Evolutionary conservation across 2,797 vertebrate genomes (phyloP).

Genomic region (Smutsia temminckii): DNA sequence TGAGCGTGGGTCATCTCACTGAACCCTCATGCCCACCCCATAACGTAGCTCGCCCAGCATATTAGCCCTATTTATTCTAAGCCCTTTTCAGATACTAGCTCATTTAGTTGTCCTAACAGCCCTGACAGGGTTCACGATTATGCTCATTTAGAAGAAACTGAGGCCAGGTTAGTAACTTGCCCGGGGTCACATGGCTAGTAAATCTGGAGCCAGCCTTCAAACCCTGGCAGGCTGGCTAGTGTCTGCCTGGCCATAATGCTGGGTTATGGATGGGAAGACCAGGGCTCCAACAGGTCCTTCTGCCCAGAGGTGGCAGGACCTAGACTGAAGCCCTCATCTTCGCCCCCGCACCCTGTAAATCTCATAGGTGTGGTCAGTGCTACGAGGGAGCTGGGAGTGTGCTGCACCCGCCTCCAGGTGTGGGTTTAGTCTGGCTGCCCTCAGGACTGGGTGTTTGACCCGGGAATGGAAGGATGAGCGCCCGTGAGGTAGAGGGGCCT

Average conservation of each 20-base stretch:
- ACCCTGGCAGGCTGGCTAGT: not conserved
- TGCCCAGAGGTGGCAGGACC: not conserved
- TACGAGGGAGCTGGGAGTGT: not conserved
- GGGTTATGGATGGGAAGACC: not conserved
- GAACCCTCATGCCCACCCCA: not conserved
- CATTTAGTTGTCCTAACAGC: not conserved
- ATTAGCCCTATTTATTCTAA: not conserved
- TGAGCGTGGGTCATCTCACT: not conserved
- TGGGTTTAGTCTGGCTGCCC: not conserved
- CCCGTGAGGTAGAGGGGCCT: not conserved
- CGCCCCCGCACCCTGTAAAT: not conserved
- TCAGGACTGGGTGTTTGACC: not conserved
- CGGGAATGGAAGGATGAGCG: not conserved
- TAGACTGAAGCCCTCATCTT: not conserved
- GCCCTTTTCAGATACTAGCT: conserved; percentile 5
- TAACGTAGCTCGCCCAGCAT: not conserved
- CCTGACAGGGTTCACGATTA: not conserved
- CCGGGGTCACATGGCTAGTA: not conserved
- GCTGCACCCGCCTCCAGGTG: not conserved
- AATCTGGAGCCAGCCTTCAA: not conserved
- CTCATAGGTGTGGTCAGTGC: not conserved
- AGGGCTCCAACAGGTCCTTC: not conserved
- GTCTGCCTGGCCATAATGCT: not conserved
- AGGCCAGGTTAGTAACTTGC: conserved; percentile 21
- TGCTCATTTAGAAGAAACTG: not conserved